Evolutionary conservation across 1,140 invertebrate species (phyloP), one percentile per base, ranked within the genome.

Genomic region (Pinna nobilis): DNA sequence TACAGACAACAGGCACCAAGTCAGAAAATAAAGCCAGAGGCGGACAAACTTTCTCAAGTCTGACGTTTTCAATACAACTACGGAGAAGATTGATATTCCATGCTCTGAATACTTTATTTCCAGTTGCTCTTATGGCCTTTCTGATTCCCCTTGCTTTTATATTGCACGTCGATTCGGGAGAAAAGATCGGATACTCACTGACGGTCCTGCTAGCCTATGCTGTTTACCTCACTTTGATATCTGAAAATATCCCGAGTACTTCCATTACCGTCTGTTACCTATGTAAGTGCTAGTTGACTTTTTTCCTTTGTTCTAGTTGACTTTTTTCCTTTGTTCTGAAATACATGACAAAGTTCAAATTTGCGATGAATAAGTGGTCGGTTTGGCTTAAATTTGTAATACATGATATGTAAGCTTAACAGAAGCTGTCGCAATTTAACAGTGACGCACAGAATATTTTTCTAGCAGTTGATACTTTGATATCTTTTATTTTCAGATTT

Each of bases 221-320:
- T n/a, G 70, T 73, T 15, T 73, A 73, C 41, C 49, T 73, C 41
- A 59, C 70, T 3, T 37, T 73, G 30, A 73, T 73, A n/a, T 73
- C 70, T 3, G 70, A 73, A 15, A 73, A 57, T 20, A 73, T 73
- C 28, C 70, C 70, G 0, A 73, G 70, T 50, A 73, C 70, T 9
- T 73, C 70, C 15, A 55, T 73, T 13, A 59, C 61, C 25, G 55
- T 73, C 6, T 73, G 70, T 37, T 65, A 47, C 18, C 44, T 73
- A 11, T 59, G 70, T 73, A 73, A 65, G 70, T 67, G 25, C 37
- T 0, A 1, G 23, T 18, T 18, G 18, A 3, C 3, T 61, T n/a
- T n/a, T n/a, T n/a, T n/a, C n/a, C n/a, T n/a, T n/a, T n/a, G n/a
- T n/a, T n/a, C n/a, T n/a, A n/a, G n/a, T 61, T 5, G 11, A 37